A percentile compares a stretch with the other conserved stretches of the same genome.
phyloP scores from a whole-genome alignment of 2,888 invertebrate species.

The Crossocerus cetratus region DNA sequence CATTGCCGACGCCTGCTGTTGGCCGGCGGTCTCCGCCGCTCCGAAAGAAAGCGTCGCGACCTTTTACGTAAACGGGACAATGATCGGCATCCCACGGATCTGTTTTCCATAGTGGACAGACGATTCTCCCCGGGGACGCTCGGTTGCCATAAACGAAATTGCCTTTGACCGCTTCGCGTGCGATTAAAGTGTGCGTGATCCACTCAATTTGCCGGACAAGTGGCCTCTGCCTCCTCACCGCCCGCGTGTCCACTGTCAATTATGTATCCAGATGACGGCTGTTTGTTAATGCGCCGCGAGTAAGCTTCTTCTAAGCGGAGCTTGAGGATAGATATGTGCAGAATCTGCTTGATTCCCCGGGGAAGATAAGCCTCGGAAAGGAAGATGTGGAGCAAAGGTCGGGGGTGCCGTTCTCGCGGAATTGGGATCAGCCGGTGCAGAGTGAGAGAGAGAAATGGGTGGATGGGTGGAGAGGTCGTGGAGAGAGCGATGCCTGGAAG shows the following conservation, averaged over 20 bases:
- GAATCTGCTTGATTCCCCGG: neutral
- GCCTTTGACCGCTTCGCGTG: slow-evolving; percentile 51
- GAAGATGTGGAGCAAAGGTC: neutral
- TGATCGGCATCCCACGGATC: no score
- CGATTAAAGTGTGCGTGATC: slow-evolving; percentile 56
- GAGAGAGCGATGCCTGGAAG: slow-evolving; percentile 25
- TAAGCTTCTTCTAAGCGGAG: no score
- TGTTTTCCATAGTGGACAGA: no score
- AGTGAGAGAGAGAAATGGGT: slow-evolving; percentile 16
- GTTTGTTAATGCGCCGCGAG: slow-evolving; percentile 26
- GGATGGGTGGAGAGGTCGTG: slow-evolving; percentile 4
- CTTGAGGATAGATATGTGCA: neutral
- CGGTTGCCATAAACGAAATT: slow-evolving; percentile 61
- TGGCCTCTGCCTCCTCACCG: slow-evolving; percentile 36
- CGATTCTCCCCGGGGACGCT: slow-evolving; percentile 12
- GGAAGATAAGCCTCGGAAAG: neutral
- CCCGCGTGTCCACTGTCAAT: slow-evolving; percentile 7
- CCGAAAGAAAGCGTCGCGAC: no score
- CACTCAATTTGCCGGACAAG: slow-evolving; percentile 45
- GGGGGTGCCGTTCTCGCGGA: slow-evolving; percentile 2
- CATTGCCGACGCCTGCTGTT: neutral
- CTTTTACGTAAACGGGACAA: no score
- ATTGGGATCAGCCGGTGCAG: neutral
- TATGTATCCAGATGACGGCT: slow-evolving; percentile 50
- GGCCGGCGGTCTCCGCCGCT: neutral